Percentiles rank a stretch among this genome's conserved stretches.
These are phyloP conservation scores for Papilio protenor DNA, from an alignment of 2,888 invertebrate species.

Conservation along the genomic window DNA sequence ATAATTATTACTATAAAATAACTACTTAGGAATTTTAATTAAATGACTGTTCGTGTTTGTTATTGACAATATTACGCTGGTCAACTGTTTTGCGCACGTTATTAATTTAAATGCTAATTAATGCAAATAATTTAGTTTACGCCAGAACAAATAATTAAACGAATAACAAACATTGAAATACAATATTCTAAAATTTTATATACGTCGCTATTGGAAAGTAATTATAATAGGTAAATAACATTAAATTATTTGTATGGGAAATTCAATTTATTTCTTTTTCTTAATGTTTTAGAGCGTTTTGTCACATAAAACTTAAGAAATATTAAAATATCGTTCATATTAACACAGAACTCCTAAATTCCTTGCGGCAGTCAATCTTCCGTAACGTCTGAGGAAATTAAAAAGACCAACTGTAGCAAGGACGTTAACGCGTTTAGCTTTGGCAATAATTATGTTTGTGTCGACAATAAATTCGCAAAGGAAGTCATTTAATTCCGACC, in stretches of 20 bases:
- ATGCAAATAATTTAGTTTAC: neutral
- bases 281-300: neutral
- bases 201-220: neutral
- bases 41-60: neutral
- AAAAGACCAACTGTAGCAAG: conserved; percentile 38
- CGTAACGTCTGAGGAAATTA: conserved; percentile 44
- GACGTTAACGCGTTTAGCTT: conserved; percentile 50
- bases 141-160: neutral
- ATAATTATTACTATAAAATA: neutral
- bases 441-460: conserved; percentile 64
- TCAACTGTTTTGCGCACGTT: neutral
- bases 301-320: neutral
- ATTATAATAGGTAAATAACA: neutral
- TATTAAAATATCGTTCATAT: neutral
- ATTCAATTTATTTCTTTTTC: too few relatives aligned
- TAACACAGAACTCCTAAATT: conserved; percentile 2
- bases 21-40: neutral
- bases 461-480: conserved; percentile 66
- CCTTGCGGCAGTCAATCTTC: conserved; percentile 10
- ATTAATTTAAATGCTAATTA: conserved; percentile 12
- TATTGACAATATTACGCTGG: neutral
- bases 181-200: neutral
- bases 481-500: conserved; percentile 66
- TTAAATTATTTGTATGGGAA: too few relatives aligned
- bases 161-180: neutral